Base-by-base conservation (phyloP, 2,888 invertebrate species). In the Andrena bicolor region DNA sequence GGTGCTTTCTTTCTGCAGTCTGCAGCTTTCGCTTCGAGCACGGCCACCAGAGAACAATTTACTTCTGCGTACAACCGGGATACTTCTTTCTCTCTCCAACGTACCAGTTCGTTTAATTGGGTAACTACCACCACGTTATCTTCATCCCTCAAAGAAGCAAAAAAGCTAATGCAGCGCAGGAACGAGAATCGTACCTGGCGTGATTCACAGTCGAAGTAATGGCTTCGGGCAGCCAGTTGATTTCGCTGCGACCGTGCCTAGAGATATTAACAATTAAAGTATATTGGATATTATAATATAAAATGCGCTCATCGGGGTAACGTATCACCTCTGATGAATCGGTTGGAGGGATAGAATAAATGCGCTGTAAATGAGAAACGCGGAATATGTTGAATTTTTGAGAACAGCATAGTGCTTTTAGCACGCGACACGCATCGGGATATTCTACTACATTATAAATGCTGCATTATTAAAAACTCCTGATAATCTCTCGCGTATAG, bases 391-490 rank as follows among this genome's bases (percentile, higher is more conserved):
- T 51, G 7, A 6, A 35, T 48, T 64, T 35, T 64, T 35, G 4
- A 61, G 20, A 61, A 61, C 5, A 20, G 10, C 6, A 41, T 28
- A 23, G 23, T 16, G 41, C 41, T 41, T 13, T 41, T 41, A 13
- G 16, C 48, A 16, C 26, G 48, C 26, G 26, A 65, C 48, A 48
- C 28, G 48, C 23, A 48, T 65, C 6, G 16, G 26, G 20, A 23
- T 56, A 56, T 8, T 3, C 13, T 16, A 48, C 16, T 65, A 1
- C 64, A 48, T 65, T 48, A 49, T 48, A 65, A 26, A 48, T 49
- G 64, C n/a, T 26, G 64, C 64, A 41, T 65, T 65, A 56, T 65
- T 65, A 65, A 49, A 48, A 65, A 65, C 28, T 49, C 48, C 26
- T 48, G 48, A 65, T 65, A 65, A 65, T 65, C 64, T 53, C 20